Conservation (phyloP, 2,113 vertebrate species). For the Tragelaphus scriptus region DNA sequence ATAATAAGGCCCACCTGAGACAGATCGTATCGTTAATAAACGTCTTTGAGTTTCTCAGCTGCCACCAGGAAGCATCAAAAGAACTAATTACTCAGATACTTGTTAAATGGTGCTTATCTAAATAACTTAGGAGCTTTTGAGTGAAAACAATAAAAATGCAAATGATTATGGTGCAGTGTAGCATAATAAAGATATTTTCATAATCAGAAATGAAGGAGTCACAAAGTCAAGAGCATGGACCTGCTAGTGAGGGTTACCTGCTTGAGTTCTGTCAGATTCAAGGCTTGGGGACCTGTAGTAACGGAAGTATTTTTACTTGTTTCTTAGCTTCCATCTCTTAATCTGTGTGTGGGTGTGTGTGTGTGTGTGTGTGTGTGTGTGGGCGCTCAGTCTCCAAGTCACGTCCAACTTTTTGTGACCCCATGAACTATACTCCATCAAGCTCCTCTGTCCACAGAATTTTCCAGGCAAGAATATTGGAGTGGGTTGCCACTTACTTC, state of each 20-base stretch:
- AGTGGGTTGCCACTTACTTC: not conserved
- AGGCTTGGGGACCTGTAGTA: not conserved
- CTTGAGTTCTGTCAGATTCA: too few species aligned
- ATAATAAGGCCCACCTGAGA: slow-evolving; percentile 33
- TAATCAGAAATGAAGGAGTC: slow-evolving; percentile 11
- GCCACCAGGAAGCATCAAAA: slow-evolving; percentile 51
- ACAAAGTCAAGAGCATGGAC: not conserved
- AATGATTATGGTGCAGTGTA: slow-evolving; percentile 33
- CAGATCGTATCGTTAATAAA: slow-evolving; percentile 41
- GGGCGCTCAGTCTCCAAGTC: not conserved
- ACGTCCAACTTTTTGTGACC: not conserved
- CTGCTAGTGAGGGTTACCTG: not conserved
- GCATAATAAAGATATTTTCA: slow-evolving; percentile 35
- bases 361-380: not conserved
- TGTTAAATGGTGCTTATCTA: slow-evolving; percentile 69
- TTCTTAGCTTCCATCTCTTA: not conserved
- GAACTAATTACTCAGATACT: slow-evolving; percentile 64
- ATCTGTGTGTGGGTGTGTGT: not conserved
- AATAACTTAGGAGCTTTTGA: slow-evolving; percentile 59
- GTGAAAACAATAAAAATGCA: slow-evolving; percentile 72
- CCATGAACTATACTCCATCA: not conserved
- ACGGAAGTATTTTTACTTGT: rapidly evolving
- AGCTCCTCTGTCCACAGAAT: not conserved
- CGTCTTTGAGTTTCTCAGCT: not conserved
- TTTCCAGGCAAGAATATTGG: not conserved